A percentile compares a stretch with the other conserved stretches of the same genome.
These are phyloP conservation scores for Cyclargus thomasi DNA, from an alignment of 1,140 invertebrate genomes.

Conservation along the genomic window DNA sequence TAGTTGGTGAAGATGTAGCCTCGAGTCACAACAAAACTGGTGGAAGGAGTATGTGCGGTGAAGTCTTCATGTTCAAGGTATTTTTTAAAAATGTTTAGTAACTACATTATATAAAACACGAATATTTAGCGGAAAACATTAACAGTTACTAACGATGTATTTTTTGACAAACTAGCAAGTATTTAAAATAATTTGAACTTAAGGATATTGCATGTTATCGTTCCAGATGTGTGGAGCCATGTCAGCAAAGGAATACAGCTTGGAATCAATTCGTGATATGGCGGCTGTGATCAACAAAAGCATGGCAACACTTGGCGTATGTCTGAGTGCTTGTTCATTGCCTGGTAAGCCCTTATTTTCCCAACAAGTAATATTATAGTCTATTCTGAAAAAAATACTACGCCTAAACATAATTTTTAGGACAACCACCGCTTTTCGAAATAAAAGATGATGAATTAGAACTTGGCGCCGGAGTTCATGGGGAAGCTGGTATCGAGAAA, in stretches of 20 bases:
- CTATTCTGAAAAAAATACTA: too few relatives aligned
- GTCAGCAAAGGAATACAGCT: constrained; percentile 77
- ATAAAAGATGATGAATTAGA: constrained; percentile 83
- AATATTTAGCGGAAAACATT: too few relatives aligned
- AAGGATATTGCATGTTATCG: neutral
- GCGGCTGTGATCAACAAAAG: constrained; percentile 68
- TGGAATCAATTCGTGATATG: constrained; percentile 74
- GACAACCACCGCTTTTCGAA: constrained; percentile 79
- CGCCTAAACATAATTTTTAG: constrained; percentile 37
- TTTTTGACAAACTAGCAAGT: too few relatives aligned
- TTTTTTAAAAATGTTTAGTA: constrained; percentile 1
- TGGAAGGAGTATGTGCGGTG: constrained; percentile 85
- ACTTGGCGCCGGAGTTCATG: constrained; percentile 89
- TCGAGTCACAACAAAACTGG: constrained; percentile 78
- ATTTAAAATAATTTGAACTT: neutral
- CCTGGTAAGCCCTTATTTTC: constrained; percentile 74
- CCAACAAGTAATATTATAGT: too few relatives aligned
- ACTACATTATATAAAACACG: too few relatives aligned
- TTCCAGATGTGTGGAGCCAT: constrained; percentile 83
- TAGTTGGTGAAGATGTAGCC: constrained; percentile 85
- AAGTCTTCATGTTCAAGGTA: constrained; percentile 84
- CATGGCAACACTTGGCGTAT: constrained; percentile 85
- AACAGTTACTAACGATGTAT: too few relatives aligned
- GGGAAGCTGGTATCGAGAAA: constrained; percentile 87
- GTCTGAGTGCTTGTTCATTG: constrained; percentile 82